These are phyloP conservation scores for Percina caprodes DNA, from an alignment of 2,113 vertebrate genomes.

Conservation along the genomic window DNA sequence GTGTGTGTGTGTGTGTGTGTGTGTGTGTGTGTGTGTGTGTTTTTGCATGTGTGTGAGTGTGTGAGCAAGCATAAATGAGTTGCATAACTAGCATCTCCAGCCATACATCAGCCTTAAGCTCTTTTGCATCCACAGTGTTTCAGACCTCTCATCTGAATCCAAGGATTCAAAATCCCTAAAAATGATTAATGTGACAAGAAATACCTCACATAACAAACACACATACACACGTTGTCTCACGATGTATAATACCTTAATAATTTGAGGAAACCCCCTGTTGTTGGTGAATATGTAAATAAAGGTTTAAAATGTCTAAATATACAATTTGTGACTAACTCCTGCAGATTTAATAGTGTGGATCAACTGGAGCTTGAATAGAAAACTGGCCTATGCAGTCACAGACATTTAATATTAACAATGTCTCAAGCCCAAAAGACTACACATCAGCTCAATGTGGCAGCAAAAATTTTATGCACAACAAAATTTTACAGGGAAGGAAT, in stretches of 20 bases:
- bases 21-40: background rate
- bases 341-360: slow-evolving; percentile 55
- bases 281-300: slow-evolving; percentile 40
- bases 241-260: background rate
- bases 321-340: slow-evolving; percentile 57
- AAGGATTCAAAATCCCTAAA: slow-evolving; percentile 39
- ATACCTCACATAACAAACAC: slow-evolving; percentile 24
- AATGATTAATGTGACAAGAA: slow-evolving; percentile 25
- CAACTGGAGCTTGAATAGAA: slow-evolving; percentile 46
- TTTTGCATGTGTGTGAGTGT: background rate
- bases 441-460: slow-evolving; percentile 30
- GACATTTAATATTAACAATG: slow-evolving; percentile 36
- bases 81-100: slow-evolving; percentile 65
- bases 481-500: slow-evolving; percentile 15
- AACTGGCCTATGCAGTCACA: slow-evolving; percentile 28
- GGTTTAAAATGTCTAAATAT: slow-evolving; percentile 9
- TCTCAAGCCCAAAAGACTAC: slow-evolving; percentile 18
- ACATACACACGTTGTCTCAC: background rate
- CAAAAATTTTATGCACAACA: slow-evolving; percentile 15
- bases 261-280: slow-evolving; percentile 36
- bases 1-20: background rate
- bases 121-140: slow-evolving; percentile 35
- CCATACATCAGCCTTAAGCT: slow-evolving; percentile 65
- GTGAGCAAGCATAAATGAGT: slow-evolving; percentile 49
- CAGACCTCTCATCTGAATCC: slow-evolving; percentile 42